Evolutionary conservation across 2,888 invertebrate species (phyloP).

Genomic region (Gibbula magus): DNA sequence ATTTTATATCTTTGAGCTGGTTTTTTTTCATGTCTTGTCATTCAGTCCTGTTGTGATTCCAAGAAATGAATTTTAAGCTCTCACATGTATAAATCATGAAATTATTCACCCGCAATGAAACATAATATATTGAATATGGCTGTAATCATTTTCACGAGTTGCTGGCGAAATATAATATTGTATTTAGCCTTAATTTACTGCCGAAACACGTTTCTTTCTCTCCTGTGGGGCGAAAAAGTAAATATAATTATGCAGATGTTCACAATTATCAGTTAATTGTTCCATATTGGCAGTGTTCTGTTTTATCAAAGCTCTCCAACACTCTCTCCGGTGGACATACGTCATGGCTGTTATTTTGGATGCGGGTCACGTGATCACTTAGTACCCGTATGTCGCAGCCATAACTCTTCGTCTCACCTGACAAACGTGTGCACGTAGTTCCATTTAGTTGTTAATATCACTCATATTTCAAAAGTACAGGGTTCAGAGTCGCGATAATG

Average conservation of each 20-base stretch:
- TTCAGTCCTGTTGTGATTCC: no score
- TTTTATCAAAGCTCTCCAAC: not conserved
- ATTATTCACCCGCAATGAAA: no score
- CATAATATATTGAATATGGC: no score
- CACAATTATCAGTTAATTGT: not conserved
- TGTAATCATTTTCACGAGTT: no score
- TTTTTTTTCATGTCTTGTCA: no score
- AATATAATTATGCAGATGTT: constrained; percentile 25
- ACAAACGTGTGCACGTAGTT: not conserved
- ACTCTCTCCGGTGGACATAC: not conserved
- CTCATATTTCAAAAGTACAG: constrained; percentile 22
- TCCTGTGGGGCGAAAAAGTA: not conserved
- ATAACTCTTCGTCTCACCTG: not conserved
- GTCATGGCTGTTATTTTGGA: not conserved
- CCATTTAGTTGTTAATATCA: not conserved
- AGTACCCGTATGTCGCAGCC: constrained; percentile 17
- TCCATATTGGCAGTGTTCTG: not conserved
- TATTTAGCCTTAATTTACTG: not conserved
- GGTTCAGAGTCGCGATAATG: constrained; percentile 23
- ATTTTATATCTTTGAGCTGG: no score
- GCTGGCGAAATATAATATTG: no score
- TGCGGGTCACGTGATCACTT: constrained; percentile 23
- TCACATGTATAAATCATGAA: no score
- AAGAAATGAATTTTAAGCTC: no score
- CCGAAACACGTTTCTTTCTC: not conserved